Evolutionary conservation across 2,888 invertebrate genomes (phyloP).

Genomic region (Theodoxus fluviatilis): DNA sequence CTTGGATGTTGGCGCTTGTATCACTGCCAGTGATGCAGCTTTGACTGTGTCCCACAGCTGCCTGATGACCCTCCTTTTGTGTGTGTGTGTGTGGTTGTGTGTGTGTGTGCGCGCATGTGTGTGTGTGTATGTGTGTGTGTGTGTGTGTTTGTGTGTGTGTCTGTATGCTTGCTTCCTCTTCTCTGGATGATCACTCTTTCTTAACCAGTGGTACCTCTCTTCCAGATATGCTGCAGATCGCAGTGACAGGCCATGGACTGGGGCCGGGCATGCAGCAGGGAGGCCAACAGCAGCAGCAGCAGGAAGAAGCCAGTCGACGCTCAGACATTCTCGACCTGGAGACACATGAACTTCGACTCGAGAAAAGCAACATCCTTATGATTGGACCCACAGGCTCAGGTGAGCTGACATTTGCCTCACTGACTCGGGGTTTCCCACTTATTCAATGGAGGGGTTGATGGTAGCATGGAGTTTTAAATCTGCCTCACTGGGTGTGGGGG

Average conservation of each 20-base stretch:
- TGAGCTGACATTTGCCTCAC: constrained; percentile 49
- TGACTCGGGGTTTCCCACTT: too few species aligned
- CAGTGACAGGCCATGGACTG: constrained; percentile 77
- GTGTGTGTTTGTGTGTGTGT: neutral
- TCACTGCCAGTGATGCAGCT: too few species aligned
- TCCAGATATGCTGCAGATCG: constrained; percentile 85
- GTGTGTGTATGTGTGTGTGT: too few species aligned
- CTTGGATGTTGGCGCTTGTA: too few species aligned
- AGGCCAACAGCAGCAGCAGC: constrained; percentile 38
- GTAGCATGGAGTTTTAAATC: too few species aligned
- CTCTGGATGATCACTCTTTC: neutral
- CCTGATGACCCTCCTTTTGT: too few species aligned
- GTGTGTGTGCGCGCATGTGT: too few species aligned
- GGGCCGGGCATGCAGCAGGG: constrained; percentile 61
- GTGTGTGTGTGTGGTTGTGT: too few species aligned
- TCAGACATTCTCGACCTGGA: constrained; percentile 48
- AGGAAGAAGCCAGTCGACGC: constrained; percentile 41
- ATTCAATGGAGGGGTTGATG: too few species aligned
- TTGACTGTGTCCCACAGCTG: too few species aligned
- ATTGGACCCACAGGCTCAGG: constrained; percentile 94
- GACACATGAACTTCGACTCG: constrained; percentile 69
- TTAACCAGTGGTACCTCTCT: constrained; percentile 11
- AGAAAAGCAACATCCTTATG: constrained; percentile 94
- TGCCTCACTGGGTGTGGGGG: too few species aligned
- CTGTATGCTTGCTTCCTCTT: neutral